Conservation (phyloP, 2,888 invertebrate genomes). For the Sisyra terminalis region DNA sequence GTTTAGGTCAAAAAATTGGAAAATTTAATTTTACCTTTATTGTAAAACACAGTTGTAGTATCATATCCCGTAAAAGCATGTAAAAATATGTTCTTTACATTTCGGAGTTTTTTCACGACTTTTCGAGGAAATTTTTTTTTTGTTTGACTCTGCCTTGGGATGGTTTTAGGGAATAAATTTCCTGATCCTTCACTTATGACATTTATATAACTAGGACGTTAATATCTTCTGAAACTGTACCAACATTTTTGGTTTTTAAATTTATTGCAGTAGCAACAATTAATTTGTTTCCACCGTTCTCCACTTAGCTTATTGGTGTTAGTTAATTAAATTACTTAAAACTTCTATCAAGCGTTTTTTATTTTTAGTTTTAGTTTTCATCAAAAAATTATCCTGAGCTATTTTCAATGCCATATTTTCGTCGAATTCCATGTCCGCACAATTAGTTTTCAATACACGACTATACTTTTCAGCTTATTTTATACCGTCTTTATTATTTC, state of each 20-base stretch:
- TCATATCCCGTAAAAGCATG: conserved; percentile 6
- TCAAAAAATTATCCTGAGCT: conserved; percentile 11
- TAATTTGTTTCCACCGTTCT: conserved; percentile 9
- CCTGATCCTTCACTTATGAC: conserved; percentile 7
- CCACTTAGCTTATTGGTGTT: conserved; percentile 10
- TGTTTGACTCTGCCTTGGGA: conserved; percentile 9
- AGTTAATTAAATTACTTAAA: conserved; percentile 10
- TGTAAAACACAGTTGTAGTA: not conserved
- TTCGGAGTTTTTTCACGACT: no score
- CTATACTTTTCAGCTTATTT: conserved; percentile 10
- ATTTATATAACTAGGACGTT: conserved; percentile 17
- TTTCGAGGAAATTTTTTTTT: conserved; percentile 10
- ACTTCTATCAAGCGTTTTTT: conserved; percentile 10
- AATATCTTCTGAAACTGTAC: conserved; percentile 10
- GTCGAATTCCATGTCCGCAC: conserved; percentile 10
- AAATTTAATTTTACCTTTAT: not conserved
- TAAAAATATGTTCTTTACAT: no score
- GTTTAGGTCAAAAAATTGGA: conserved; percentile 2
- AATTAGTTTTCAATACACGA: conserved; percentile 9
- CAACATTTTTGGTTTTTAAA: conserved; percentile 10
- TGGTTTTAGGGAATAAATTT: conserved; percentile 11
- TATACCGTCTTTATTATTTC: conserved; percentile 10
- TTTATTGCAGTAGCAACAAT: conserved; percentile 12
- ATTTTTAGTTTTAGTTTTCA: conserved; percentile 12
- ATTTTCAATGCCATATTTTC: conserved; percentile 11